These are phyloP conservation scores for Nomada ruficornis DNA, from an alignment of 2,888 invertebrate genomes.

Conservation along the genomic window DNA sequence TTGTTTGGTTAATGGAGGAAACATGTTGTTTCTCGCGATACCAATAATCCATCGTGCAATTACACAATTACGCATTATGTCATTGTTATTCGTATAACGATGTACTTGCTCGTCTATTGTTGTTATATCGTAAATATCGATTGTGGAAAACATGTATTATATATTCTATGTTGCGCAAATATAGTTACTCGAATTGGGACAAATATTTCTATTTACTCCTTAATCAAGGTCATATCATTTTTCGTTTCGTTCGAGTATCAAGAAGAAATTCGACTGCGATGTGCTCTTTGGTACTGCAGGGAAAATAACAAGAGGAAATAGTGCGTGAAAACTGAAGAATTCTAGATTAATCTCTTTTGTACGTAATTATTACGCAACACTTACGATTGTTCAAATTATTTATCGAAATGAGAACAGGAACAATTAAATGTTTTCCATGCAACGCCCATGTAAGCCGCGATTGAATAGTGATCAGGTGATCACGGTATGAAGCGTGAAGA, in stretches of 20 bases:
- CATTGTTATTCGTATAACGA: neutral
- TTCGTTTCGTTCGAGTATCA: no score
- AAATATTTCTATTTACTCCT: no score
- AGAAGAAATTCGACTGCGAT: no score
- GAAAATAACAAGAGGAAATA: no score
- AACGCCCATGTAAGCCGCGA: neutral
- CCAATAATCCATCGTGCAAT: neutral
- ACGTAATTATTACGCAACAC: neutral
- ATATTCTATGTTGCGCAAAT: neutral
- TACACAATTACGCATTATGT: neutral
- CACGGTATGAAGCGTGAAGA: neutral
- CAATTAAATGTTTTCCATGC: conserved; percentile 11
- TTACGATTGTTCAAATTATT: neutral
- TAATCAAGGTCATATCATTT: no score
- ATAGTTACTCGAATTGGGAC: no score
- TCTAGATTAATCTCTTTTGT: no score
- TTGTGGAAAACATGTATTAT: neutral
- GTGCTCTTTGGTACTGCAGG: no score
- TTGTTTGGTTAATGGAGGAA: neutral
- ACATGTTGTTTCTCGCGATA: neutral
- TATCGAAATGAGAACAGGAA: neutral
- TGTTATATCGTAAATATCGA: neutral
- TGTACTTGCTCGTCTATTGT: conserved; percentile 3
- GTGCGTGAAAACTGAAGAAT: no score
- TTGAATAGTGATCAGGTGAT: conserved; percentile 24